Conservation (phyloP, 2,113 vertebrate species). For the Electrona antarctica region DNA sequence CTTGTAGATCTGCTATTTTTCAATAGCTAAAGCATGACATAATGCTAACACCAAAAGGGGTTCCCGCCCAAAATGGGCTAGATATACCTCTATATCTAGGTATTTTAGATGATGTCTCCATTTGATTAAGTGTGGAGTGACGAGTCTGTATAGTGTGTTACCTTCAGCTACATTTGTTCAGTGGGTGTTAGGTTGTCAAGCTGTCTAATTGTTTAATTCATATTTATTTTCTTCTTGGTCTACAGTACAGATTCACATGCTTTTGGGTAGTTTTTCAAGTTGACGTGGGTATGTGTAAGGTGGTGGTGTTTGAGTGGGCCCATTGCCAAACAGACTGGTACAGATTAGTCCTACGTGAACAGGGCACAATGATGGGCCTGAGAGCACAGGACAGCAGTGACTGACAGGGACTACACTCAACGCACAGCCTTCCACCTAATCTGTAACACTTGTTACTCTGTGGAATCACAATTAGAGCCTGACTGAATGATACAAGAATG, state of each 20-base stretch:
- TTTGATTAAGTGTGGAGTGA: conserved; percentile 7
- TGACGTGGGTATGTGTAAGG: too few relatives aligned
- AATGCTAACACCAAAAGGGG: too few relatives aligned
- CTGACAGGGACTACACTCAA: conserved; percentile 6
- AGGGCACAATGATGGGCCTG: background rate
- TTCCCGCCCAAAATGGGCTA: too few relatives aligned
- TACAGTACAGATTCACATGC: too few relatives aligned
- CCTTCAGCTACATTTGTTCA: background rate
- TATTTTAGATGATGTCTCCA: background rate
- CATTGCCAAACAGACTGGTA: too few relatives aligned
- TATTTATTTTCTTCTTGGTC: background rate
- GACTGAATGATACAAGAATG: too few relatives aligned
- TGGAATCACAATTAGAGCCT: too few relatives aligned
- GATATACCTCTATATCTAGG: too few relatives aligned
- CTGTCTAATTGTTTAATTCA: background rate
- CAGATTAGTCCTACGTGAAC: background rate
- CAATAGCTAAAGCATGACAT: too few relatives aligned
- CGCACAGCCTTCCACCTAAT: conserved; percentile 13
- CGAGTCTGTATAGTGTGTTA: background rate
- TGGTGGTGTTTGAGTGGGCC: too few relatives aligned
- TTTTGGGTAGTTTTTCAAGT: too few relatives aligned
- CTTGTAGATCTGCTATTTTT: too few relatives aligned
- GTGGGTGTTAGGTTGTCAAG: background rate
- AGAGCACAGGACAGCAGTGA: background rate
- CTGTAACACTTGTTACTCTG: background rate